Conservation (phyloP, 2,888 invertebrate genomes). For the Latrodectus elegans region DNA sequence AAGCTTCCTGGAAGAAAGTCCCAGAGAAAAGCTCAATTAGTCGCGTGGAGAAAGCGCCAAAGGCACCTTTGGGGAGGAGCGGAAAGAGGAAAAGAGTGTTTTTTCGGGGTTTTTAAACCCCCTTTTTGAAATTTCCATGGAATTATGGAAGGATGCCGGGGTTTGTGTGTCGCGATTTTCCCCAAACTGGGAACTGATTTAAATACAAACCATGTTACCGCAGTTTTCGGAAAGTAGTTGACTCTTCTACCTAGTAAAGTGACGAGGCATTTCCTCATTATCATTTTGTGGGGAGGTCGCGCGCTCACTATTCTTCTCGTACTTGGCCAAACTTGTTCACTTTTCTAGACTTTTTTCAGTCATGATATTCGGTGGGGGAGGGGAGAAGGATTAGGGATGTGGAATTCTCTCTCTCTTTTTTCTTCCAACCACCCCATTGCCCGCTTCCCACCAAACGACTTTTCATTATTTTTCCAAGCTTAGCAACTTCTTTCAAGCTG, state of each 20-base stretch:
- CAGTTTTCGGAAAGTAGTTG: not conserved
- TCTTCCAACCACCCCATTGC: no score
- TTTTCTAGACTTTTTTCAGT: not conserved
- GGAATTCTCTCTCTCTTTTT: no score
- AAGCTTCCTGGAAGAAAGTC: slow-evolving; percentile 3
- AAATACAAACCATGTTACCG: slow-evolving; percentile 67
- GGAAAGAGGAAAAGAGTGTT: slow-evolving; percentile 5
- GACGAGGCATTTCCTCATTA: slow-evolving; percentile 47
- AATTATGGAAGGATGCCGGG: slow-evolving; percentile 36
- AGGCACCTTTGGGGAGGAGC: slow-evolving; percentile 19
- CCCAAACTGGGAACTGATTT: slow-evolving; percentile 50
- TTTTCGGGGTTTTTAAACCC: slow-evolving; percentile 39
- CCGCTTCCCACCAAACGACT: not conserved
- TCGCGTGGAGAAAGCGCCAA: slow-evolving; percentile 47
- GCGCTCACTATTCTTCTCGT: not conserved
- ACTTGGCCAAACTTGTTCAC: not conserved
- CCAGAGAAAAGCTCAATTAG: slow-evolving; percentile 57
- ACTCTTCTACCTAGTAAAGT: slow-evolving; percentile 31
- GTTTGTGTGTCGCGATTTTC: slow-evolving; percentile 16
- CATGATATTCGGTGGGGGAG: not conserved
- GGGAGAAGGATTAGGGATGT: not conserved
- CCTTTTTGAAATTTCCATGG: slow-evolving; percentile 44
- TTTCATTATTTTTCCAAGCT: slow-evolving; percentile 3
- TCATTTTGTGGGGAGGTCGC: slow-evolving; percentile 23
- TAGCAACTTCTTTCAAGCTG: not conserved